A percentile compares a stretch with the other conserved stretches of the same genome.
These are phyloP conservation scores for Hemistola chrysoprasaria DNA, from an alignment of 2,888 invertebrate genomes.

Conservation along the genomic window DNA sequence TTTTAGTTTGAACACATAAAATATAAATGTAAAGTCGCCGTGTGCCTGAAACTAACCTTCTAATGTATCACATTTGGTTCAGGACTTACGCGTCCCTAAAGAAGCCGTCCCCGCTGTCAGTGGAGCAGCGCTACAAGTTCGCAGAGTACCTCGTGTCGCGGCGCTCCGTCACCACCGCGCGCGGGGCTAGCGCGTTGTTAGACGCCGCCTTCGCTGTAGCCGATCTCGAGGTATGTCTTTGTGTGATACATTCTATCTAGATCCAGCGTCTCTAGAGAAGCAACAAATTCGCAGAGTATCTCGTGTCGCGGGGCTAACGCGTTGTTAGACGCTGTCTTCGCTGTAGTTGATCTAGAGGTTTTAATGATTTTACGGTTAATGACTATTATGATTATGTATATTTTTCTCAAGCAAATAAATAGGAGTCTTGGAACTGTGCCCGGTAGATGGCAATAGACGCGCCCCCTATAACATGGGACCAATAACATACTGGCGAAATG, in stretches of 20 bases:
- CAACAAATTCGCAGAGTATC: conserved; percentile 94
- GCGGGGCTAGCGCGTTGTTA: conserved; percentile 91
- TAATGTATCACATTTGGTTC: background rate
- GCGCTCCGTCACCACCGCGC: conserved; percentile 92
- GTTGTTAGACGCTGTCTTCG: conserved; percentile 89
- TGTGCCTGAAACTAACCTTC: no score
- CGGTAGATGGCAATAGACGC: no score
- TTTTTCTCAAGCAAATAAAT: no score
- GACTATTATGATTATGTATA: no score
- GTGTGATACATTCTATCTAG: no score
- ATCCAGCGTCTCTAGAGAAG: conserved; percentile 58
- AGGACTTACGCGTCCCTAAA: conserved; percentile 60
- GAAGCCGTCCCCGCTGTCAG: conserved; percentile 83
- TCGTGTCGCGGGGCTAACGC: conserved; percentile 92
- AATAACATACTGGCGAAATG: no score
- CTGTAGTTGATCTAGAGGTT: conserved; percentile 87
- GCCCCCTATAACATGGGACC: no score
- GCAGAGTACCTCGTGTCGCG: conserved; percentile 94
- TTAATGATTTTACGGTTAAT: no score
- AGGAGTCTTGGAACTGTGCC: no score
- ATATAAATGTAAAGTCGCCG: no score
- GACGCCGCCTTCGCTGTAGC: conserved; percentile 88
- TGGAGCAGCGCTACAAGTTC: conserved; percentile 93
- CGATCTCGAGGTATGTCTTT: conserved; percentile 84
- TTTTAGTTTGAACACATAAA: no score